Percentiles rank a stretch among this genome's conserved stretches.
Conservation (phyloP, 2,888 invertebrate species). For the Cheiracanthium punctorium region DNA sequence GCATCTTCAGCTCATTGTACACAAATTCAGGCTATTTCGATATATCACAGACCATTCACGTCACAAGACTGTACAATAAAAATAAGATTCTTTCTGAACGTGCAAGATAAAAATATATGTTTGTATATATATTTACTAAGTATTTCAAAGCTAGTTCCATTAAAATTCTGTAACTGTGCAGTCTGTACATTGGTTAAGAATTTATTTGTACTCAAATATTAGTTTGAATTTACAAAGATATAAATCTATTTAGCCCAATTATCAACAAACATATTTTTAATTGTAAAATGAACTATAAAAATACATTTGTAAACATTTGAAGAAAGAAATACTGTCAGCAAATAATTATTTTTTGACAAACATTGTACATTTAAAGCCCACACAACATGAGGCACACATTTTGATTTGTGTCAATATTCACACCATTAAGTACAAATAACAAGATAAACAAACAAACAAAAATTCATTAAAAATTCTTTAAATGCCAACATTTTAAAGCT, state of each 20-base stretch:
- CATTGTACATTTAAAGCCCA: neutral
- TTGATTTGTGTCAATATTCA: neutral
- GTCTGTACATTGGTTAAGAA: neutral
- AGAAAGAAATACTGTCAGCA: neutral
- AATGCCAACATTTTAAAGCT: neutral
- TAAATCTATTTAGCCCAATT: neutral
- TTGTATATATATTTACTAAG: neutral
- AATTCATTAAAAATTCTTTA: too few relatives aligned
- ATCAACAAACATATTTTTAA: neutral
- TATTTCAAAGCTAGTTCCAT: neutral
- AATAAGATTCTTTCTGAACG: constrained; percentile 3
- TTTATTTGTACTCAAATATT: constrained; percentile 1
- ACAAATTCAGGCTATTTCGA: neutral
- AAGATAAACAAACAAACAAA: neutral
- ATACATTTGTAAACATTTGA: constrained; percentile 10
- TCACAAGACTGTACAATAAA: neutral
- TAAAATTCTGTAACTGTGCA: constrained; percentile 10
- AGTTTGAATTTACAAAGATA: constrained; percentile 7
- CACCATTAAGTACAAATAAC: neutral
- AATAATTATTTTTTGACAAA: neutral
- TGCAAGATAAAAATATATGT: constrained; percentile 1
- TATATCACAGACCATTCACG: constrained; percentile 13
- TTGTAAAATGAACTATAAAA: constrained; percentile 10
- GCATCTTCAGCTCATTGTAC: neutral
- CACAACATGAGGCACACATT: neutral